Evolutionary conservation across 2,113 vertebrate species (phyloP), one percentile per base, ranked within the genome.

Genomic region (Urocitellus parryii): DNA sequence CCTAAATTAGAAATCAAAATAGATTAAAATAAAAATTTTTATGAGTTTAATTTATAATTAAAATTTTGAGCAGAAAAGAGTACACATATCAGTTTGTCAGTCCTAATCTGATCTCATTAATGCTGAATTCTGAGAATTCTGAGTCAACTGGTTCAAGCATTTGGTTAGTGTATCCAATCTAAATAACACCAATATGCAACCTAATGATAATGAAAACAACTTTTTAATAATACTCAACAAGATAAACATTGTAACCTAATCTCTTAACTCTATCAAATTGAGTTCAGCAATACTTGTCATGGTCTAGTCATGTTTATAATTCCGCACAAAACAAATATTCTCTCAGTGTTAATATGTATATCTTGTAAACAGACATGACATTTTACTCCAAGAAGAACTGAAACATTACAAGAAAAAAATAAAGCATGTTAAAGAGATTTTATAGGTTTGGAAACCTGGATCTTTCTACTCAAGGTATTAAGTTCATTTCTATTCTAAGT

Each of bases 1-100:
- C 94, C 99, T 99, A 98, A 91, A 97, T 61, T 97, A 7, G 78
- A 93, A 89, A 97, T 27, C 48, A 96, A 98, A 96, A 94, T 24
- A 98, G 88, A 90, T 80, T 1, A 70, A 58, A 92, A 87, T 39
- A 18, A 91, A 32, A 51, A 89, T 39, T 51, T 86, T 56, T 0
- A 65, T 27, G 78, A 68, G 1, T 95, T 94, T 68, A 0, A 73
- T 90, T 72, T 68, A 53, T 42, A 88, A 90, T 4, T 68, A 53
- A 81, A 92, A 74, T 88, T 11, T 39, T 91, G 1, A 92, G 68
- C 24, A 58, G 18, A 80, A 72, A 92, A 18, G 77, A 79, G 72
- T 0, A 56, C 0, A 2, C 16, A 3, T 0, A 42, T 14, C 27
- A 58, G 8, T 16, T 77, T 90, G 45, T 73, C 88, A 56, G 4